phyloP scores from a whole-genome alignment of 2,797 vertebrate species.

The Oreochromis grahami region DNA sequence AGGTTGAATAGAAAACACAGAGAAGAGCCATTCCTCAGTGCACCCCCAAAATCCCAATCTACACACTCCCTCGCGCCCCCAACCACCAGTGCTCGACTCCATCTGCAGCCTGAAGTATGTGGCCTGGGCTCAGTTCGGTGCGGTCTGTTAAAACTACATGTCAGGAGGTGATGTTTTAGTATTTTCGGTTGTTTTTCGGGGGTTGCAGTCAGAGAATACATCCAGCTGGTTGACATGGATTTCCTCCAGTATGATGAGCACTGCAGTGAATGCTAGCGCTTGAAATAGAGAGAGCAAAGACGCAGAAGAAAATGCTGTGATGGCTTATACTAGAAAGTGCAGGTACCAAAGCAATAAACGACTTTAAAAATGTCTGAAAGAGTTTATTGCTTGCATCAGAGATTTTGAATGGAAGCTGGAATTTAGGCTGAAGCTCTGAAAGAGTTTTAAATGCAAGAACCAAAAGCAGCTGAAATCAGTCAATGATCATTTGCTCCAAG shows the following conservation, averaged over 20 bases:
- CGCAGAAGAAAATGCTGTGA: background rate
- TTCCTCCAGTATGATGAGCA: background rate
- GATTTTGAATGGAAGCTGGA: background rate
- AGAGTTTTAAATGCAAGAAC: background rate
- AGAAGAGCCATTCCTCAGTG: slow-evolving; percentile 61
- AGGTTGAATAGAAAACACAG: slow-evolving; percentile 67
- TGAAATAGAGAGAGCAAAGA: background rate
- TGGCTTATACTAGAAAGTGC: background rate
- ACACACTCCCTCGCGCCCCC: slow-evolving; percentile 42
- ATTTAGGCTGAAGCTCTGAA: background rate
- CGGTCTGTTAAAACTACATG: background rate
- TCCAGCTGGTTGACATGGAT: background rate
- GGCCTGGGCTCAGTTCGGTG: background rate
- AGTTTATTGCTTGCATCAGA: background rate
- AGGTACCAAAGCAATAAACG: background rate
- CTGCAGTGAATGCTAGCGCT: background rate
- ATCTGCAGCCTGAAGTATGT: slow-evolving; percentile 31
- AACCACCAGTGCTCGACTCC: slow-evolving; percentile 26
- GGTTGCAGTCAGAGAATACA: background rate
- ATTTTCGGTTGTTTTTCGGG: background rate
- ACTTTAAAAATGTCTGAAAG: background rate
- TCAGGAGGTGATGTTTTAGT: background rate
- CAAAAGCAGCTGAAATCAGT: background rate
- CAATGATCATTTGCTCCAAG: background rate
- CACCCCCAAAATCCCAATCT: slow-evolving; percentile 63